Percentiles rank a stretch among this genome's conserved stretches.
These are phyloP conservation scores for Melinaea marsaeus DNA, from an alignment of 2,888 invertebrate species.

Conservation along the genomic window DNA sequence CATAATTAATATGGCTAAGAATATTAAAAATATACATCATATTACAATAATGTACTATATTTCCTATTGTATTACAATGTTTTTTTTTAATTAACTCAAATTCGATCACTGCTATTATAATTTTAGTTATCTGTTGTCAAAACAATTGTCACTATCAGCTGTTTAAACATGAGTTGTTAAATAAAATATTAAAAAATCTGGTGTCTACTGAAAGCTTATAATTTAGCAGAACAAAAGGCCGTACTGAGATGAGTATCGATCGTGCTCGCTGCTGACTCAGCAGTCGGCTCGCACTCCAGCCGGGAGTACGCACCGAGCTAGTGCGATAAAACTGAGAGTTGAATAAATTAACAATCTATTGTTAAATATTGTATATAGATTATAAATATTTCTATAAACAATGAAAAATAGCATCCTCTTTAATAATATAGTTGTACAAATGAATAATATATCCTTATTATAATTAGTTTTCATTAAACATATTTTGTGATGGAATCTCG, in stretches of 20 bases:
- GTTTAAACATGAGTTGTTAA: background rate
- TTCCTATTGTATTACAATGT: too few species aligned
- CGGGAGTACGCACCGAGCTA: slow-evolving; percentile 35
- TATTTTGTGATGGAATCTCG: too few species aligned
- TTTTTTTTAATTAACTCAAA: too few species aligned
- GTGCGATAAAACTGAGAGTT: slow-evolving; percentile 8
- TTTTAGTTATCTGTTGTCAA: background rate
- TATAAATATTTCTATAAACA: background rate
- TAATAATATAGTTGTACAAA: background rate
- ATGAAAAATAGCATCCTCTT: background rate
- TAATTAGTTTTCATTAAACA: too few species aligned
- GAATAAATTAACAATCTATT: slow-evolving; percentile 1
- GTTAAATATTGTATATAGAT: background rate
- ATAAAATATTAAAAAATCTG: background rate
- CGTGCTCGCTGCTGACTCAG: slow-evolving; percentile 60
- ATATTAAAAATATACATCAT: too few species aligned
- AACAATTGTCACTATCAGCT: background rate
- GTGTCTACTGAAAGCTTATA: slow-evolving; percentile 27
- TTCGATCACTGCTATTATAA: too few species aligned
- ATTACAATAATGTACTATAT: too few species aligned
- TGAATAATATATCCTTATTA: background rate
- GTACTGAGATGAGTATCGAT: slow-evolving; percentile 63
- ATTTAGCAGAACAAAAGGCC: slow-evolving; percentile 47
- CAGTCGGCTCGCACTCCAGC: slow-evolving; percentile 39
- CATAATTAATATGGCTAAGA: too few species aligned